A percentile compares a stretch with the other conserved stretches of the same genome.
These are phyloP conservation scores for Oreonectes daqikongensis DNA, from an alignment of 2,797 vertebrate species.

Conservation along the genomic window DNA sequence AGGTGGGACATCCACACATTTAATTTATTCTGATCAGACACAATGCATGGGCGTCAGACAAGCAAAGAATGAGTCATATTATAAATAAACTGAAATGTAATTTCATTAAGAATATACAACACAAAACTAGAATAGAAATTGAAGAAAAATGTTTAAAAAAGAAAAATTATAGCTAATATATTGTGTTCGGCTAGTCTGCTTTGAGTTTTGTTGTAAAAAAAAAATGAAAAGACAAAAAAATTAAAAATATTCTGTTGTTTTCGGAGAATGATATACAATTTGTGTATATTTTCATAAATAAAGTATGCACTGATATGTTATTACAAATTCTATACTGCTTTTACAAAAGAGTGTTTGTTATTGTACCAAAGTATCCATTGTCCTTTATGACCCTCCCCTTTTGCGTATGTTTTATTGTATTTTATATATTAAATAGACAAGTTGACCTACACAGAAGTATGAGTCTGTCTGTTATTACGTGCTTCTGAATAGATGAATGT, in stretches of 20 bases:
- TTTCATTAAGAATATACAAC: slow-evolving; percentile 80
- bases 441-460: slow-evolving; percentile 77
- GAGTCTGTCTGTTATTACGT: slow-evolving; percentile 47
- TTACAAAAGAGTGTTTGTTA: slow-evolving; percentile 94
- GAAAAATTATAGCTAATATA: slow-evolving; percentile 91
- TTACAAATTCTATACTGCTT: slow-evolving; percentile 92
- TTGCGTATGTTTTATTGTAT: slow-evolving; percentile 87
- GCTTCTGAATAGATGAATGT: slow-evolving; percentile 2
- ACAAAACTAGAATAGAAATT: slow-evolving; percentile 84
- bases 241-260: slow-evolving; percentile 79
- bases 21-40: slow-evolving; percentile 81
- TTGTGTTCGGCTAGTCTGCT: slow-evolving; percentile 95
- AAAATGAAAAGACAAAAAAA: slow-evolving; percentile 56
- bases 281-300: slow-evolving; percentile 97
- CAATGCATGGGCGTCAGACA: slow-evolving; percentile 87
- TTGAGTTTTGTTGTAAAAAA: slow-evolving; percentile 84
- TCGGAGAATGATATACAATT: slow-evolving; percentile 94
- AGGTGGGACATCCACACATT: slow-evolving; percentile 69
- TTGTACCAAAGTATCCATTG: slow-evolving; percentile 94
- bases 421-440: slow-evolving; percentile 91
- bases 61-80: slow-evolving; percentile 76
- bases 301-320: slow-evolving; percentile 97
- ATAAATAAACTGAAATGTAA: slow-evolving; percentile 78
- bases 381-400: slow-evolving; percentile 82
- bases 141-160: slow-evolving; percentile 80